Percentiles rank a stretch among this genome's conserved stretches.
Evolutionary conservation across 2,797 vertebrate genomes (phyloP).

Genomic region (Argyrosomus regius): DNA sequence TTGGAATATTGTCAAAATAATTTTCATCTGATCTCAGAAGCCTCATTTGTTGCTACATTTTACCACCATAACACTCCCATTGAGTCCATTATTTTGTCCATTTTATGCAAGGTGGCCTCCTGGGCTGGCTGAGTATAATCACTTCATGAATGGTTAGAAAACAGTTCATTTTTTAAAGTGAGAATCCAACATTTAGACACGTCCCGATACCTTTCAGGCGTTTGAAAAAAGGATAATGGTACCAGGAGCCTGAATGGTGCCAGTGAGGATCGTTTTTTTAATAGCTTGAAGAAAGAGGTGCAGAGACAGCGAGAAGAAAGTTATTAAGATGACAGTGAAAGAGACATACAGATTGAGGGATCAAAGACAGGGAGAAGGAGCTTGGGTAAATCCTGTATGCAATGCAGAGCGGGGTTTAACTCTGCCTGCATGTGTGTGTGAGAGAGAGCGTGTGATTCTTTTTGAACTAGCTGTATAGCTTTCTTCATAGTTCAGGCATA

Average conservation of each 20-base stretch:
- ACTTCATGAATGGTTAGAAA: slow-evolving; percentile 29
- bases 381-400: slow-evolving; percentile 56
- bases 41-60: not conserved
- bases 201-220: slow-evolving; percentile 18
- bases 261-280: slow-evolving; percentile 35
- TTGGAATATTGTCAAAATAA: not conserved
- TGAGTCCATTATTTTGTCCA: not conserved
- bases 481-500: slow-evolving; percentile 49
- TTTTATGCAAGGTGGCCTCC: slow-evolving; percentile 6
- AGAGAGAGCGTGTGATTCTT: slow-evolving; percentile 9
- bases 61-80: not conserved
- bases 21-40: not conserved
- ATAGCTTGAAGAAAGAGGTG: slow-evolving; percentile 25
- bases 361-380: slow-evolving; percentile 59
- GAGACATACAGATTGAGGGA: slow-evolving; percentile 63
- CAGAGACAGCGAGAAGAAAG: slow-evolving; percentile 30
- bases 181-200: slow-evolving; percentile 25
- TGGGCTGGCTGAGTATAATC: not conserved
- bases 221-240: slow-evolving; percentile 42
- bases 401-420: slow-evolving; percentile 37
- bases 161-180: slow-evolving; percentile 16
- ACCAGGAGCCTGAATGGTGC: slow-evolving; percentile 25
- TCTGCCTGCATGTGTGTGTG: not conserved
- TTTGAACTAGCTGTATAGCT: slow-evolving; percentile 14
- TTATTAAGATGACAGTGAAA: slow-evolving; percentile 55